Evolutionary conservation across 2,797 vertebrate species (phyloP), one percentile per base, ranked within the genome.

Genomic region (Eurystomus glaucurus): DNA sequence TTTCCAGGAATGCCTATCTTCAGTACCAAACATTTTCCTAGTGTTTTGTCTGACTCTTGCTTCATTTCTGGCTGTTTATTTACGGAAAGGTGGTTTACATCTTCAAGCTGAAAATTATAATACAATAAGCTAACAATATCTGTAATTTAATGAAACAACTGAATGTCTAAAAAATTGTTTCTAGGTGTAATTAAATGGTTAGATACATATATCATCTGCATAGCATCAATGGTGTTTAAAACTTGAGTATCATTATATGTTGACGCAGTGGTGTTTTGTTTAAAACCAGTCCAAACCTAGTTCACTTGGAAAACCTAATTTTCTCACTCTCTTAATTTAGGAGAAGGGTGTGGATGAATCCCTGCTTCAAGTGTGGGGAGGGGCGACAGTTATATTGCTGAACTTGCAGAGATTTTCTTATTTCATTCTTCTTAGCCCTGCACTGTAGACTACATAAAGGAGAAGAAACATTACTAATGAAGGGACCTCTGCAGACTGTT

Each of bases 231-330:
- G 28, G 9, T 88, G 16, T 28, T 66, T 83, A 62, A 69, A 85
- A 87, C 28, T 35, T 54, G 11, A 48, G 10, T n/a, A 35, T 25
- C 0, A 0, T 3, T 37, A 39, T 22, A 50, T 6, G 39, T 2
- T 31, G 33, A 21, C 9, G 12, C 17, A 76, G 14, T 48, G 25
- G 6, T 5, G 33, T 62, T 83, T 89, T 54, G 2, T 51, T 83
- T 76, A 87, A 41, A 85, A 86, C n/a, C 22, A 61, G 45, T 28
- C 11, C 12, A 54, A 29, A 58, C n/a, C 19, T 41, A 26, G 25
- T 51, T 65, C 17, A 37, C n/a, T 39, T 58, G 13, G 65, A 75
- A 90, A 90, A 71, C 10, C 11, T 61, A 6, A 3, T 86, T 79
- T 90, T 85, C 29, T 58, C 29, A 26, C 25, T 71, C 1, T 26